Base-by-base conservation (phyloP, 2,888 invertebrate genomes). In the Ryuthela nishihirai region DNA sequence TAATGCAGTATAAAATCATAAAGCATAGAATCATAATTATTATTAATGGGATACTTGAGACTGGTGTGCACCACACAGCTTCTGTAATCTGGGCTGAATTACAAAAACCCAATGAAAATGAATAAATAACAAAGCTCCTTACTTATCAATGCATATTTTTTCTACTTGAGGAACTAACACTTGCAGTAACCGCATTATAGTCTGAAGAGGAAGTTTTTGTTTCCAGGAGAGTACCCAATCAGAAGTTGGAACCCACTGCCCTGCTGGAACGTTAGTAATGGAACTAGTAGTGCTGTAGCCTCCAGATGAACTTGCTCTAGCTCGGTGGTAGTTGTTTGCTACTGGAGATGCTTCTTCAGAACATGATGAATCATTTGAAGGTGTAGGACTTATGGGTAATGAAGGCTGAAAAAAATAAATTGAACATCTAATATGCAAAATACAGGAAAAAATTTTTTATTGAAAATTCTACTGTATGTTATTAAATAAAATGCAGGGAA, bases 131-230 rank as follows among this genome's bases (percentile, higher is more conserved):
- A n/a, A 44, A 32, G 41, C 32, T 21, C 77, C 83, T 78, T 72
- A 92, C 92, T 94, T 95, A 76, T 97, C 99, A 71, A 99, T 99
- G 77, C 99, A 99, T 69, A 99, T 99, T 79, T 99, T 99, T 78
- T 99, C 99, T 20, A 99, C 99, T 79, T 99, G 99, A 48, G 99
- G 99, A 65, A 99, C 99, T 4, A 99, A 80, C 25, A 99, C 67
- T 78, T 99, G 99, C 67, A 99, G 78, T 71, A 99, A 81, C 67
- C 99, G 80, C 98, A 99, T 99, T 69, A 99, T 98, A 49, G 99
- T 99, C 80, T 99, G 99, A 68, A 99, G 79, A 5, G 99, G 99
- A 66, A 99, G 79, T 77, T 98, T 97, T 64, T 85, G 85, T 72
- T 99, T 93, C 99, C 99, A 99, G 2, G 88, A 85, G 67, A 85